Percentiles rank a stretch among this genome's conserved stretches.
Evolutionary conservation across 2,797 vertebrate genomes (phyloP).

Genomic region (Poecilia wingei): DNA sequence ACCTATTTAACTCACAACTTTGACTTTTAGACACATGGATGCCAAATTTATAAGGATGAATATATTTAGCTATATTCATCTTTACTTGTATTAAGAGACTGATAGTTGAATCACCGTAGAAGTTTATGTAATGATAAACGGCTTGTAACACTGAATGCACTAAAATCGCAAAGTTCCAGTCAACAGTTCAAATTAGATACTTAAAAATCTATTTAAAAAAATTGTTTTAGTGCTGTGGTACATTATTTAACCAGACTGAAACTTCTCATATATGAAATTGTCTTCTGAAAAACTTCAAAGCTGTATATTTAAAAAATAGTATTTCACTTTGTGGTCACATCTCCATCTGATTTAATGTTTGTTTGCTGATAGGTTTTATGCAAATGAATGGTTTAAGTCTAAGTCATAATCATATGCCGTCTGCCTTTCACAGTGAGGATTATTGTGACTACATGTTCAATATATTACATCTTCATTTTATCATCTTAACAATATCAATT

Average conservation of each 20-base stretch:
- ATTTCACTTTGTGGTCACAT: too few species aligned
- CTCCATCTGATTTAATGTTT: too few species aligned
- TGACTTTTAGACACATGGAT: neutral
- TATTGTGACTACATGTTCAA: neutral
- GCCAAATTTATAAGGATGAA: neutral
- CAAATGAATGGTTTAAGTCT: neutral
- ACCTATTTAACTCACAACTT: neutral
- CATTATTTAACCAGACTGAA: neutral
- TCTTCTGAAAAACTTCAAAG: neutral
- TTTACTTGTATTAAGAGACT: neutral
- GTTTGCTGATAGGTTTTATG: neutral
- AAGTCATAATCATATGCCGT: neutral
- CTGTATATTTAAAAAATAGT: neutral
- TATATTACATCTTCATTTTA: neutral
- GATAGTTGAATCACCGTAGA: neutral
- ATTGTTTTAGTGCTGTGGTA: neutral
- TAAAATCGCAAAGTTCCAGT: too few species aligned
- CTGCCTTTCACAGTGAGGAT: neutral
- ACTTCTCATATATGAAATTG: neutral
- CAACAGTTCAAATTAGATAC: neutral
- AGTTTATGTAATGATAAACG: neutral
- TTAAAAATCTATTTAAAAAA: neutral
- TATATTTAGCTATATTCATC: neutral
- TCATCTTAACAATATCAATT: neutral
- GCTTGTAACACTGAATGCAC: too few species aligned